Evolutionary conservation across 2,797 vertebrate genomes (phyloP).

Genomic region (Rhinella marina): DNA sequence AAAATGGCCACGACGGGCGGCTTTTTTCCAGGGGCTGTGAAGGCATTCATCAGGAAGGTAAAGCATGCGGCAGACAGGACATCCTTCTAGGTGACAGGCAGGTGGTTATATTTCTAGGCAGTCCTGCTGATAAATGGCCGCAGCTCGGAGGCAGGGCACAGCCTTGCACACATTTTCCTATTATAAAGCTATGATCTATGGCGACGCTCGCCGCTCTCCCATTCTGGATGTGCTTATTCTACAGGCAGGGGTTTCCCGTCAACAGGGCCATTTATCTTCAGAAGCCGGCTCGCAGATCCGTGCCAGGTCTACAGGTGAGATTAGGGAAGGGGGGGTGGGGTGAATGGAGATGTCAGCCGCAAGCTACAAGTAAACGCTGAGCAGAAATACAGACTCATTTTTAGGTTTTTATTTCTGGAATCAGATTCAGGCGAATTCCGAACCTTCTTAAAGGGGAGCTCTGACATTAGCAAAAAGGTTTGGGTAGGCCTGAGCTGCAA

Average conservation of each 20-base stretch:
- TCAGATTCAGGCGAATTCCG: neutral
- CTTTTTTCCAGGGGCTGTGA: neutral
- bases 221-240: constrained; percentile 26
- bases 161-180: neutral
- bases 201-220: neutral
- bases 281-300: constrained; percentile 2
- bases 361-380: neutral
- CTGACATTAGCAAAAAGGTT: no score
- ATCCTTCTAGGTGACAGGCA: neutral
- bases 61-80: neutral
- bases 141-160: neutral
- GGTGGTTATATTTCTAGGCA: neutral
- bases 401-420: neutral
- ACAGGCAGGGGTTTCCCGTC: constrained; percentile 14
- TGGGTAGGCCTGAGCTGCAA: no score
- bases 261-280: constrained; percentile 29
- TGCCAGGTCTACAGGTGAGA: constrained; percentile 47
- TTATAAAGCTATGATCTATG: constrained; percentile 17
- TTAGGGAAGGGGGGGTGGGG: neutral
- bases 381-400: neutral
- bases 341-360: constrained; percentile 5
- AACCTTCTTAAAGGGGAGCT: neutral
- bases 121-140: constrained; percentile 21
- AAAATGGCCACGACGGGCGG: neutral
- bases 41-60: neutral